Conservation (phyloP, 2,888 invertebrate genomes). For the Tenthredo livida region DNA sequence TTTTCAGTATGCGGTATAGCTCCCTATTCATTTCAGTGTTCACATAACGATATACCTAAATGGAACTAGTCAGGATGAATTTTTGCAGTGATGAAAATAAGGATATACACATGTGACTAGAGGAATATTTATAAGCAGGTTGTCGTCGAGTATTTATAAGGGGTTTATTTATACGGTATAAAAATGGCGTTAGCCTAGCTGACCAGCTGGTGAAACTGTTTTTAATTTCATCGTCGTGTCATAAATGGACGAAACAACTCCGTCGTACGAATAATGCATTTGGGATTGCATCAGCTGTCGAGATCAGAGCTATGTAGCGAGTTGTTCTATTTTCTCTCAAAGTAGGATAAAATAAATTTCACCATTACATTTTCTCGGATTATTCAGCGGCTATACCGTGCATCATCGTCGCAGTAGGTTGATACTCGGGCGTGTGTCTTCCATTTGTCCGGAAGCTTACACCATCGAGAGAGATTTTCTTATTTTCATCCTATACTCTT, state of each 20-base stretch:
- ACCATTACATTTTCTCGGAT: neutral
- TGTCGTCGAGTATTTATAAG: conserved; percentile 39
- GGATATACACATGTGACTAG: conserved; percentile 17
- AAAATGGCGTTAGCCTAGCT: conserved; percentile 34
- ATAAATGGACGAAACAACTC: conserved; percentile 47
- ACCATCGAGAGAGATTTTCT: neutral
- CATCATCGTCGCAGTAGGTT: neutral
- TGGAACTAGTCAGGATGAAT: conserved; percentile 12
- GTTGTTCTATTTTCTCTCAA: conserved; percentile 41
- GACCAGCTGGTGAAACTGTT: conserved; percentile 43
- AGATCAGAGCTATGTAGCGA: conserved; percentile 2
- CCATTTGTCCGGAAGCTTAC: conserved; percentile 14
- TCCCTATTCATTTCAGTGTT: conserved; percentile 1
- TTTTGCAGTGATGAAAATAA: conserved; percentile 9
- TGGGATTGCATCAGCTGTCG: conserved; percentile 28
- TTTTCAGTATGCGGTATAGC: neutral
- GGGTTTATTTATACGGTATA: conserved; percentile 36
- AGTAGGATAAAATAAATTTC: conserved; percentile 2
- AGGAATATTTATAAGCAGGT: conserved; percentile 22
- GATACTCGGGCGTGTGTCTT: neutral
- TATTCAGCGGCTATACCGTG: neutral
- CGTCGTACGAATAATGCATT: conserved; percentile 45
- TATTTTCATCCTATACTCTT: too few relatives aligned
- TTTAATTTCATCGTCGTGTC: conserved; percentile 49
- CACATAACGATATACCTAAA: neutral